phyloP scores from a whole-genome alignment of 2,113 vertebrate species.

The Acrocephalus arundinaceus region DNA sequence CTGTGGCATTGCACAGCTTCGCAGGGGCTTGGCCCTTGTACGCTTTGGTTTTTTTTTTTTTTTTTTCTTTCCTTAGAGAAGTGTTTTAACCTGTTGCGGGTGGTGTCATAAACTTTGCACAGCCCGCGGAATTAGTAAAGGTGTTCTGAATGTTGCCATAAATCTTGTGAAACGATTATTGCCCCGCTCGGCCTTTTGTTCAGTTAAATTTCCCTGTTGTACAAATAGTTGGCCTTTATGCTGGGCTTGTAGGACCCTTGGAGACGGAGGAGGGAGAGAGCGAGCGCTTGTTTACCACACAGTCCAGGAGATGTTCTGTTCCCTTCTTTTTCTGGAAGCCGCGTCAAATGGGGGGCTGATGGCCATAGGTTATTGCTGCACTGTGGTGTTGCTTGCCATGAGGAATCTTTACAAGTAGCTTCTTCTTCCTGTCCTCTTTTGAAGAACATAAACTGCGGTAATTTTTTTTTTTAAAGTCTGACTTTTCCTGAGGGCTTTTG shows the following conservation, averaged over 20 bases:
- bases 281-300: not conserved
- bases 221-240: not conserved
- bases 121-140: accelerated
- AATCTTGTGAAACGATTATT: not conserved
- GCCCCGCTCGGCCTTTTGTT: not conserved
- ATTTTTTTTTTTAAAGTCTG: not conserved
- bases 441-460: not conserved
- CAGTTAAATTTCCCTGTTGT: not conserved
- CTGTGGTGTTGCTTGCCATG: accelerated
- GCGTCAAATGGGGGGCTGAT: not conserved
- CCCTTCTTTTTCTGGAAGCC: not conserved
- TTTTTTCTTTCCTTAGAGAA: accelerated
- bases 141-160: accelerated
- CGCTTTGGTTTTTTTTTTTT: no score
- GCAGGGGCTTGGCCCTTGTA: not conserved
- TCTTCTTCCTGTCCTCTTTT: accelerated
- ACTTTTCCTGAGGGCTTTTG: not conserved
- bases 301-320: not conserved
- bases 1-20: not conserved
- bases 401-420: not conserved
- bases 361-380: not conserved
- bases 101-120: not conserved
- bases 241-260: not conserved
- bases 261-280: not conserved
- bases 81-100: not conserved